Conservation (phyloP, 2,888 invertebrate species). For the Lingula anatina region DNA sequence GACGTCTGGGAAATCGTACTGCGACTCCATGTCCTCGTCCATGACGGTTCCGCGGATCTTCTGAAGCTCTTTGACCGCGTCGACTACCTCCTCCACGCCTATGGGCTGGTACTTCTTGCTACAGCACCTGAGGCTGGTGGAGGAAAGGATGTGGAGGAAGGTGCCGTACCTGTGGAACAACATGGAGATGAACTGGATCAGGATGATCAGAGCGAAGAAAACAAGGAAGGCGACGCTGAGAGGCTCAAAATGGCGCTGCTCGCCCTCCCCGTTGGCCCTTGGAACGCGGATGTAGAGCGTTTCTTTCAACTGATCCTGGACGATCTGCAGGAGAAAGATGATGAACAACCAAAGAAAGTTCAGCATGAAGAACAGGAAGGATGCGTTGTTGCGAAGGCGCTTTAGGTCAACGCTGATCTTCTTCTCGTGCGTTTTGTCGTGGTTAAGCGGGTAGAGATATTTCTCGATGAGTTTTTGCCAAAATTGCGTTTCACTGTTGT, state of each 20-base stretch:
- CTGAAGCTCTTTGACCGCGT: too few relatives aligned
- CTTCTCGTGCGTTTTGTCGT: slow-evolving; percentile 65
- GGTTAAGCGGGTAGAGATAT: slow-evolving; percentile 89
- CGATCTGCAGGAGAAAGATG: slow-evolving; percentile 37
- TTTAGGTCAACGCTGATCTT: slow-evolving; percentile 58
- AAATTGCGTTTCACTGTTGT: slow-evolving; percentile 73
- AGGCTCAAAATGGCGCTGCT: slow-evolving; percentile 14
- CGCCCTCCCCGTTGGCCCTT: neutral
- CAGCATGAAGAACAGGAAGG: slow-evolving; percentile 79
- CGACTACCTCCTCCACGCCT: too few relatives aligned
- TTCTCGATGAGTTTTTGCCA: slow-evolving; percentile 89
- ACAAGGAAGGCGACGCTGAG: slow-evolving; percentile 18
- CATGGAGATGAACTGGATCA: slow-evolving; percentile 20
- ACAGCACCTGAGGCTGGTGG: too few relatives aligned
- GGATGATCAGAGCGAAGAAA: slow-evolving; percentile 16
- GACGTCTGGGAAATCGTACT: too few relatives aligned
- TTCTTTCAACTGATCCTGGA: slow-evolving; percentile 12
- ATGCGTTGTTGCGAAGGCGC: slow-evolving; percentile 83
- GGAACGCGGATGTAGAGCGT: slow-evolving; percentile 10
- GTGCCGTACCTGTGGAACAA: slow-evolving; percentile 20
- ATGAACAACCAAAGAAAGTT: slow-evolving; percentile 97
- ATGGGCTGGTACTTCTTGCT: too few relatives aligned
- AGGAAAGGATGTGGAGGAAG: slow-evolving; percentile 16
- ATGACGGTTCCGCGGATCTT: too few relatives aligned
- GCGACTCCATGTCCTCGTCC: too few relatives aligned